Evolutionary conservation across 1,140 invertebrate genomes (phyloP).

Genomic region (Nasonia vitripennis): DNA sequence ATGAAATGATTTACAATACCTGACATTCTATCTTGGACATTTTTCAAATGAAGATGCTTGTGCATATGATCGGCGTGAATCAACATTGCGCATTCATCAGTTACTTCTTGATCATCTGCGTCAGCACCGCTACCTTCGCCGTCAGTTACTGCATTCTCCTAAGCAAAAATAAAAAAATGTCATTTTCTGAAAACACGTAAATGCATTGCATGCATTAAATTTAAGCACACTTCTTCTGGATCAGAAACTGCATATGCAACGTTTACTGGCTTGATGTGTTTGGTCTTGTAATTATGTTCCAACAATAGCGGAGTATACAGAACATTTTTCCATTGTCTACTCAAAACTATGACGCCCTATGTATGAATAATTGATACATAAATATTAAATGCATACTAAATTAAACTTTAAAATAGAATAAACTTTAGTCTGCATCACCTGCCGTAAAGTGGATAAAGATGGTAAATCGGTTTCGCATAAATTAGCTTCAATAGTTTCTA

Average conservation of each 20-base stretch:
- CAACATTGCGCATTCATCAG: slow-evolving; percentile 90
- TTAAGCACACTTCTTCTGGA: slow-evolving; percentile 80
- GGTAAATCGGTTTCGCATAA: slow-evolving; percentile 90
- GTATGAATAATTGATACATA: neutral
- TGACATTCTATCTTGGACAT: slow-evolving; percentile 67
- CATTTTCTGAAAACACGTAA: neutral
- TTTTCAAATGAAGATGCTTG: slow-evolving; percentile 69
- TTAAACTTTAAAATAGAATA: no score
- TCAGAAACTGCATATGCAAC: slow-evolving; percentile 91
- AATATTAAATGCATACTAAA: neutral
- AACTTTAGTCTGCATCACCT: slow-evolving; percentile 71
- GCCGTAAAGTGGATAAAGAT: slow-evolving; percentile 90
- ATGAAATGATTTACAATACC: slow-evolving; percentile 56
- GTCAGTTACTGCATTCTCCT: slow-evolving; percentile 79
- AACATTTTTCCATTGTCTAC: slow-evolving; percentile 97
- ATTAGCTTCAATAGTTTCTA: slow-evolving; percentile 87
- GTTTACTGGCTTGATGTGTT: slow-evolving; percentile 87
- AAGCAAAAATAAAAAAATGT: slow-evolving; percentile 53
- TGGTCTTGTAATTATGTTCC: slow-evolving; percentile 92
- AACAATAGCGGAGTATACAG: slow-evolving; percentile 94
- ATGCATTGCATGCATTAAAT: neutral
- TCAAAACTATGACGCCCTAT: slow-evolving; percentile 92
- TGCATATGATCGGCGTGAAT: slow-evolving; percentile 80
- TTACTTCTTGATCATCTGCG: slow-evolving; percentile 82
- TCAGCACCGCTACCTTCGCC: slow-evolving; percentile 78